Base-by-base conservation (phyloP, 2,888 invertebrate genomes). In the Melinopterus prodromus region DNA sequence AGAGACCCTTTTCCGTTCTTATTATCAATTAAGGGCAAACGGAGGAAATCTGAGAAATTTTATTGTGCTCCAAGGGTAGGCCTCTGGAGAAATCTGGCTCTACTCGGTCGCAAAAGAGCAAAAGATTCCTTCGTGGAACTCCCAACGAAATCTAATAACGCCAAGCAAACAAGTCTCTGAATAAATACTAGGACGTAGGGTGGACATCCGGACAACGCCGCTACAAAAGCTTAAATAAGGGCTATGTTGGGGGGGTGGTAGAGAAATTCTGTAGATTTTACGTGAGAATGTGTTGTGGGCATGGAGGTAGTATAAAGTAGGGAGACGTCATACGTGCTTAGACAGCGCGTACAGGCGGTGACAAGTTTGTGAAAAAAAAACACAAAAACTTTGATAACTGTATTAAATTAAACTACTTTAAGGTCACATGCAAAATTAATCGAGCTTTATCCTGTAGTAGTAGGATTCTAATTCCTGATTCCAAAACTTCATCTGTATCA, bases 141-240 rank as follows among this genome's bases (percentile, higher is more conserved):
- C 53, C 53, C 53, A 7, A 12, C 53, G 12, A 79, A 79, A 79
- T 79, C 79, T 79, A 79, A 79, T 79, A 79, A 79, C 74, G 74
- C 69, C 16, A 71, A 74, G 79, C 77, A 79, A 79, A 79, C 79
- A 79, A 74, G 79, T 79, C 9, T 9, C 53, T 53, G 53, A 53
- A 53, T 53, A 53, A 53, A 53, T 53, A 53, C 3, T 53, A 1
- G 7, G 53, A 7, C 1, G 7, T 53, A 9, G 12, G 12, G 53
- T 9, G 9, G 12, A 53, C 53, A 53, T 12, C 7, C 12, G 12
- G 12, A 53, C 7, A 53, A 53, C 53, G 12, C 7, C 9, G 1
- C 12, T 4, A 53, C 9, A 53, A 12, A 53, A 53, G 7, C 9
- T 9, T 7, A 53, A 53, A 53, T 9, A 53, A 53, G 53, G 53